Conservation (phyloP, 2,797 vertebrate genomes). For the Neosalanx taihuensis region DNA sequence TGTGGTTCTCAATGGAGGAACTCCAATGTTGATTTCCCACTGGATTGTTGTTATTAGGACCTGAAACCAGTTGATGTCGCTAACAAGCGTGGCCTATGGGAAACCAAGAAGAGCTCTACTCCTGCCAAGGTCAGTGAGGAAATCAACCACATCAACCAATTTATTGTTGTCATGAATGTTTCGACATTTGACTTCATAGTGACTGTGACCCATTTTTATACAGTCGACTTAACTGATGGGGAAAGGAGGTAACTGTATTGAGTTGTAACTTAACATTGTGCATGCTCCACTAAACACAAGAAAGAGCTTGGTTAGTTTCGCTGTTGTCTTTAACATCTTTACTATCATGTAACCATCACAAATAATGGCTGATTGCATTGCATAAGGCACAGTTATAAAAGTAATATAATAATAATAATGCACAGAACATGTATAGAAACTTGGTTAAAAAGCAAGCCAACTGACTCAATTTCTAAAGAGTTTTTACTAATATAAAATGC, state of each 20-base stretch:
- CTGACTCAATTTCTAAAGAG: background rate
- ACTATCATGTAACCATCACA: background rate
- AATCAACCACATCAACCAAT: background rate
- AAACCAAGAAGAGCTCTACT: conserved; percentile 83
- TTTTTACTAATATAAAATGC: background rate
- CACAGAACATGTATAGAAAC: conserved; percentile 13
- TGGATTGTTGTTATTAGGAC: conserved; percentile 71
- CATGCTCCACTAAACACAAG: conserved; percentile 21
- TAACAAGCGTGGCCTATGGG: conserved; percentile 90
- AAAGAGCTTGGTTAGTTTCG: background rate
- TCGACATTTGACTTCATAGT: conserved; percentile 9
- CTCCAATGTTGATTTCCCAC: conserved; percentile 1
- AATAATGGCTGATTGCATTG: conserved; percentile 7
- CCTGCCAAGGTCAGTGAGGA: conserved; percentile 68
- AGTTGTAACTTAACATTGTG: conserved; percentile 12
- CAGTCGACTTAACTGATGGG: conserved; percentile 47
- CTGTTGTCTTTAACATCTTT: background rate
- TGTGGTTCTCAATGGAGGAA: background rate
- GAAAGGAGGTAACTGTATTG: conserved; percentile 40
- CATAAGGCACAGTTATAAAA: background rate
- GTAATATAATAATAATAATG: background rate
- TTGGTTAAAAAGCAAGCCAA: background rate
- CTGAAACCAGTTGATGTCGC: conserved; percentile 85
- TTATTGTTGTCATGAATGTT: background rate
- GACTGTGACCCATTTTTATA: conserved; percentile 36